Evolutionary conservation across 2,113 vertebrate genomes (phyloP).

Genomic region (Phaethon lepturus): DNA sequence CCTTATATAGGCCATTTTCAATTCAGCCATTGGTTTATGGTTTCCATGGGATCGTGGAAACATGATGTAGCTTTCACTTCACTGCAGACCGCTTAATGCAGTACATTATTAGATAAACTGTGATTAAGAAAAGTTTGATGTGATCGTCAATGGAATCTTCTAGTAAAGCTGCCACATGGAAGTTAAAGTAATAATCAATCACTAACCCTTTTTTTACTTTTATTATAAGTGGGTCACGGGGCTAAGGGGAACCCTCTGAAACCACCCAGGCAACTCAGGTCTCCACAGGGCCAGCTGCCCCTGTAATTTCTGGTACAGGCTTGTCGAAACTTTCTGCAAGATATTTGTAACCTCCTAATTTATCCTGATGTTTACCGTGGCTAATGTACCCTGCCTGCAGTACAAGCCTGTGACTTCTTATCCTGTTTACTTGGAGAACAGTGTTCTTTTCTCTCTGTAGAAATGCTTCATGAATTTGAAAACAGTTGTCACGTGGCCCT

Average conservation of each 20-base stretch:
- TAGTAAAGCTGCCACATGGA: not conserved
- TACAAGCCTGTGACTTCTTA: not conserved
- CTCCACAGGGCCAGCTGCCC: not conserved
- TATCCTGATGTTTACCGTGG: not conserved
- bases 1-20: not conserved
- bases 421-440: not conserved
- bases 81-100: not conserved
- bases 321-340: not conserved
- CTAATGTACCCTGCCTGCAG: not conserved
- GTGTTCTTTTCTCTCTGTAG: not conserved
- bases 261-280: not conserved
- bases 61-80: not conserved
- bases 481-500: not conserved
- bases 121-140: not conserved
- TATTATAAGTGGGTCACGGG: not conserved
- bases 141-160: not conserved
- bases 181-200: not conserved
- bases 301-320: not conserved
- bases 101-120: not conserved
- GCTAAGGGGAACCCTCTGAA: not conserved
- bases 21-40: not conserved
- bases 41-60: constrained; percentile 30
- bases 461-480: not conserved
- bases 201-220: not conserved
- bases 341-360: not conserved